These are phyloP conservation scores for Drosophila phalerata DNA, from an alignment of 2,888 invertebrate species.

Conservation along the genomic window DNA sequence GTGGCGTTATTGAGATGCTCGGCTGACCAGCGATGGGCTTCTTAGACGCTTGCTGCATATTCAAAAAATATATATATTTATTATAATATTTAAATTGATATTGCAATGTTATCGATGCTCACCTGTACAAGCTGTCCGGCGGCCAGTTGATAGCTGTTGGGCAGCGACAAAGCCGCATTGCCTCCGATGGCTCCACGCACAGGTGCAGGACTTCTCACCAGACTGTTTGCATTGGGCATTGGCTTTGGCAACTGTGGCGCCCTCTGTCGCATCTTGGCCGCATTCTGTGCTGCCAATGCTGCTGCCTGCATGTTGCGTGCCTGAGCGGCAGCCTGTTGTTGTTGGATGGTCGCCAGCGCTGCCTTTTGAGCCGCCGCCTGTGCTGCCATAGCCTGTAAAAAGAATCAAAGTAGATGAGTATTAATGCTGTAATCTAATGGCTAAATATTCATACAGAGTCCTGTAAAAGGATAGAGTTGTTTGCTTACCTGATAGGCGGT, in stretches of 20 bases:
- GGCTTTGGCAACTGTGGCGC: slow-evolving; percentile 78
- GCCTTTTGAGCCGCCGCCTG: slow-evolving; percentile 85
- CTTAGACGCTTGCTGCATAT: slow-evolving; percentile 69
- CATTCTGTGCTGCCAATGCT: slow-evolving; percentile 83
- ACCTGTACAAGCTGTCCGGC: slow-evolving; percentile 85
- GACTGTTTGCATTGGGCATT: slow-evolving; percentile 65
- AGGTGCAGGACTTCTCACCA: slow-evolving; percentile 78
- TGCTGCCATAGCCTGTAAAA: slow-evolving; percentile 85
- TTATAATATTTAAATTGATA: not conserved
- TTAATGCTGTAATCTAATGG: not conserved
- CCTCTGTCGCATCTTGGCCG: slow-evolving; percentile 83
- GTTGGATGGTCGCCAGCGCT: slow-evolving; percentile 84
- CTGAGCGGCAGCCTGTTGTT: slow-evolving; percentile 83
- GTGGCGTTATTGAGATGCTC: slow-evolving; percentile 95
- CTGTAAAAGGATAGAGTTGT: no score
- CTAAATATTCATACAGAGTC: no score
- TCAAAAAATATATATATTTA: not conserved
- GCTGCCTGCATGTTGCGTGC: slow-evolving; percentile 84
- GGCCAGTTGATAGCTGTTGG: slow-evolving; percentile 84
- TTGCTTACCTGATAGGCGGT: slow-evolving; percentile 85
- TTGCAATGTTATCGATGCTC: slow-evolving; percentile 5
- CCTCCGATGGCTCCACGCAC: slow-evolving; percentile 81
- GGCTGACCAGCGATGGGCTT: slow-evolving; percentile 88
- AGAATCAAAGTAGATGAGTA: not conserved
- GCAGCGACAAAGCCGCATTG: slow-evolving; percentile 83